Conservation (phyloP, 2,888 invertebrate species). For the Apamea monoglypha region DNA sequence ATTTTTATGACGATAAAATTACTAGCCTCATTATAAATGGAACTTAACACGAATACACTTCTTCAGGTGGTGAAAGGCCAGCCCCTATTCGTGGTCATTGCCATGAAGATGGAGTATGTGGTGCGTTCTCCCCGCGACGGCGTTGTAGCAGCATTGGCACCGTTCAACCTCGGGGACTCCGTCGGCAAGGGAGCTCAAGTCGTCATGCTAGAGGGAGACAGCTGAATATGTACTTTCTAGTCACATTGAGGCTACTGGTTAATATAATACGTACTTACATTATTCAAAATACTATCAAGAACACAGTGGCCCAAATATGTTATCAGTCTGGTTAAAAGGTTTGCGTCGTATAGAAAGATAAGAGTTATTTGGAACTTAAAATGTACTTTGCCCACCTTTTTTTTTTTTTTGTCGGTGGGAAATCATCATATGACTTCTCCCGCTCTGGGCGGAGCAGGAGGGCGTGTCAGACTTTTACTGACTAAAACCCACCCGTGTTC, state of each 20-base stretch:
- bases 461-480: no score
- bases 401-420: no score
- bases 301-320: conserved; percentile 34
- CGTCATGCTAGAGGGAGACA: conserved; percentile 87
- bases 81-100: conserved; percentile 97
- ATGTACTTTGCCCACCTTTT: neutral
- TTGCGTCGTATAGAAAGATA: conserved; percentile 11
- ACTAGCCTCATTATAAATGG: neutral
- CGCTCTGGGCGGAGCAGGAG: no score
- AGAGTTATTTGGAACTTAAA: conserved; percentile 5
- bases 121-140: conserved; percentile 96
- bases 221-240: conserved; percentile 37
- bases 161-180: conserved; percentile 94
- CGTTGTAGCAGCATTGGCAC: conserved; percentile 92
- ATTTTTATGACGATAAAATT: neutral
- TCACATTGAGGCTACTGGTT: conserved; percentile 32
- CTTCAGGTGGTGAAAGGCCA: conserved; percentile 95
- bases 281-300: conserved; percentile 4
- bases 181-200: conserved; percentile 94
- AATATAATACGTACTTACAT: conserved; percentile 1
- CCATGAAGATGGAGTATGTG: conserved; percentile 99
- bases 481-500: no score
- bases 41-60: conserved; percentile 16
- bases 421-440: no score
- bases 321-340: conserved; percentile 22